These are phyloP conservation scores for Adineta ricciae DNA, from an alignment of 2,888 invertebrate genomes.

Conservation along the genomic window DNA sequence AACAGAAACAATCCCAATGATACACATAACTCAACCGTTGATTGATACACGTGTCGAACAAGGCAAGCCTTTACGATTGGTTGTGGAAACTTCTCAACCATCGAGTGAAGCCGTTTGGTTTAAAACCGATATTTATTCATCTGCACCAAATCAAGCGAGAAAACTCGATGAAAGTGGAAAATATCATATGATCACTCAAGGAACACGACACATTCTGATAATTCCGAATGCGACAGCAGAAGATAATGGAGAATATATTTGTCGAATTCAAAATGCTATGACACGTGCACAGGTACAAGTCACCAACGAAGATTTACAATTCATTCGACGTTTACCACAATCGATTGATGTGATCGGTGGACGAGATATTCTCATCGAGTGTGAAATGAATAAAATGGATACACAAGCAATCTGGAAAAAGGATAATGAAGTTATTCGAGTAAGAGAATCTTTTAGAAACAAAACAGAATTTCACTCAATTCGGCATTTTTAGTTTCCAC, in stretches of 20 bases:
- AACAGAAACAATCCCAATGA: background rate
- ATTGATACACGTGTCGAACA: constrained; percentile 15
- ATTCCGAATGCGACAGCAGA: constrained; percentile 20
- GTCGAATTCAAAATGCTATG: constrained; percentile 22
- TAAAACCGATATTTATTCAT: background rate
- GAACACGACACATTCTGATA: constrained; percentile 23
- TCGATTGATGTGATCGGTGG: constrained; percentile 30
- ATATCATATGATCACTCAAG: constrained; percentile 19
- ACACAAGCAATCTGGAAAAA: constrained; percentile 27
- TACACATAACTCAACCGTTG: background rate
- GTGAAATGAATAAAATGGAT: constrained; percentile 27
- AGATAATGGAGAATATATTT: constrained; percentile 31
- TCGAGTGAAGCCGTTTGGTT: background rate
- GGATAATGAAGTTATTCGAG: background rate
- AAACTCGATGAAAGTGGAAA: constrained; percentile 19
- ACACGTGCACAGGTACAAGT: constrained; percentile 14
- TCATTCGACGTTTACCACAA: constrained; percentile 24
- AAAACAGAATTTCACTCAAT: too few species aligned
- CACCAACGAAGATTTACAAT: constrained; percentile 25
- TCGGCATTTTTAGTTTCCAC: background rate
- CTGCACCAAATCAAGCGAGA: background rate
- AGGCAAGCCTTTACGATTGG: background rate
- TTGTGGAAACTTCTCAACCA: constrained; percentile 17
- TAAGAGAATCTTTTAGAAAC: too few species aligned
- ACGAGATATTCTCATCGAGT: constrained; percentile 27